Evolutionary conservation across 2,113 vertebrate species (phyloP), one percentile per base, ranked within the genome.

Genomic region (Paraplagusia blochii): DNA sequence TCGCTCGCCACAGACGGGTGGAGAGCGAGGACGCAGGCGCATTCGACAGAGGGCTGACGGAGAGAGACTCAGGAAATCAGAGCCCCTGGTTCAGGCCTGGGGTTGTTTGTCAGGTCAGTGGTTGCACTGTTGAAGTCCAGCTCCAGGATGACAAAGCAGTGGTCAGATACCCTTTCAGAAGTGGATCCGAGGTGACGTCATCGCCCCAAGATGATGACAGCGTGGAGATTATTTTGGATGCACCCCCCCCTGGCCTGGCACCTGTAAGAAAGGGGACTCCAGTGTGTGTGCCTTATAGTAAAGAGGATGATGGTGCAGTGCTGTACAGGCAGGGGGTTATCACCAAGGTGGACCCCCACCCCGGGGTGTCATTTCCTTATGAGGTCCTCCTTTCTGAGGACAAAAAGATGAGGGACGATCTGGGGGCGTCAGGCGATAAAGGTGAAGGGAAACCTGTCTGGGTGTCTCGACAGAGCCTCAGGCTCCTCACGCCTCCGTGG

Each of bases 401-500:
- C 34, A 48, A 48, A 36, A 60, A 71, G 45, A 71, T 40, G 17
- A 29, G 45, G 53, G 64, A 74, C 11, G 58, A 59, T 5, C 72
- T 9, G 14, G 61, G 35, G 42, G 60, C 15, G 42, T 71, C 49
- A 44, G 72, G 58, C 5, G 80, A 36, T 58, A 81, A 90, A 51
- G 77, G 74, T 17, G 76, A 81, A 42, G 72, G 76, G 33, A 79
- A 76, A 77, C 46, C 88, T 0, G 85, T 92, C 19, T 94, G 93
- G 92, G 92, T 94, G 66, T 90, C 91, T 33, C 90, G 91, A 56
- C 91, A 92, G 10, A 91, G 90, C 84, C 79, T 96, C 43, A 90
- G 94, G 40, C 91, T 96, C 15, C 85, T 94, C 50, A 89, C 88
- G 4, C 88, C 91, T 5, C 92, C 92, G 0, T 95, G 94, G 93